Evolutionary conservation across 2,888 invertebrate species (phyloP).

Genomic region (Peribatodes rhomboidaria): DNA sequence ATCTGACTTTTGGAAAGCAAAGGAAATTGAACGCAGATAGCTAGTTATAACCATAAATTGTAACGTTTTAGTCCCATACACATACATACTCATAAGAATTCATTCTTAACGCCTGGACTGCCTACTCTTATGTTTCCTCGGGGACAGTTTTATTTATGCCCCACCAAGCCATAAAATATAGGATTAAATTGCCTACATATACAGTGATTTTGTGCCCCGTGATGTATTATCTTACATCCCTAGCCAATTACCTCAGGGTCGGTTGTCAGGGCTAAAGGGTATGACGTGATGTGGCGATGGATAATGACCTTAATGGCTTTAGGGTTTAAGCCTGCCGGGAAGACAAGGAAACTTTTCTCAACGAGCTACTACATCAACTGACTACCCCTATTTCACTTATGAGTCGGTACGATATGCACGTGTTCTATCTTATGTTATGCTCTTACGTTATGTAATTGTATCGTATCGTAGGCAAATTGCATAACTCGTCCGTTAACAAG

Average conservation of each 20-base stretch:
- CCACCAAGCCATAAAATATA: conserved; percentile 43
- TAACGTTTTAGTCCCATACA: not conserved
- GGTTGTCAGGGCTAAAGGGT: conserved; percentile 30
- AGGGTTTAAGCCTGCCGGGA: not conserved
- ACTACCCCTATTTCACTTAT: no score
- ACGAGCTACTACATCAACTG: no score
- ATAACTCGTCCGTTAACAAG: no score
- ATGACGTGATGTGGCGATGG: conserved; percentile 22
- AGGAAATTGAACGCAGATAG: not conserved
- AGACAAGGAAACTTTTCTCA: no score
- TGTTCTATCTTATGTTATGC: no score
- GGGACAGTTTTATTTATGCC: conserved; percentile 46
- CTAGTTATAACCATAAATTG: not conserved
- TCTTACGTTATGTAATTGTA: no score
- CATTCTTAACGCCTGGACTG: conserved; percentile 9
- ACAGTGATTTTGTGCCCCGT: conserved; percentile 38
- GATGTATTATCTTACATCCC: conserved; percentile 40
- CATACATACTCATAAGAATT: not conserved
- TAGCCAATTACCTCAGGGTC: conserved; percentile 38
- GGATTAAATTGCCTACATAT: conserved; percentile 41
- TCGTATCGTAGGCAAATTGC: no score
- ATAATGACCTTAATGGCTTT: conserved; percentile 33
- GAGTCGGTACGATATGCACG: no score
- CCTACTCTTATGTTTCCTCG: conserved; percentile 25
- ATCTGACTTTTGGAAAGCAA: no score